phyloP scores from a whole-genome alignment of 2,113 vertebrate genomes.

The Verasper variegatus region DNA sequence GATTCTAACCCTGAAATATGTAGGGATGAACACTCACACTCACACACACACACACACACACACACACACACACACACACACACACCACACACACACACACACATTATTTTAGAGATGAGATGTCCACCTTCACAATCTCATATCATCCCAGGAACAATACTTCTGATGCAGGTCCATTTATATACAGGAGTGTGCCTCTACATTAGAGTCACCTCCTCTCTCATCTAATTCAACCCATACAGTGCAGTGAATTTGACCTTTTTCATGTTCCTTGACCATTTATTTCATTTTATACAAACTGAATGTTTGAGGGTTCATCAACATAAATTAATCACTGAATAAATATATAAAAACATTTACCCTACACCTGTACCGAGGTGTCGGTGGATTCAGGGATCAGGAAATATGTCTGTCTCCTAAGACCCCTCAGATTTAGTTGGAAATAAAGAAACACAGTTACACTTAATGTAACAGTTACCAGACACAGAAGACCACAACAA shows the following conservation, averaged over 20 bases:
- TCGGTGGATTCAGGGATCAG: background rate
- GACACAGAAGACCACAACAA: no score
- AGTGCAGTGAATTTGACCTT: background rate
- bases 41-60: background rate
- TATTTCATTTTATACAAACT: background rate
- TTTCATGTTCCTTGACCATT: background rate
- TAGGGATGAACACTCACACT: background rate
- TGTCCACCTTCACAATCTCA: slow-evolving; percentile 17
- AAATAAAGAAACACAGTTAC: no score
- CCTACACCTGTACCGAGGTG: background rate
- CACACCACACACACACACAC: background rate
- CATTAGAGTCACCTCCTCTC: background rate
- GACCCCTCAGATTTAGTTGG: no score
- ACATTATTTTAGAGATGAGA: background rate
- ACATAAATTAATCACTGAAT: no score
- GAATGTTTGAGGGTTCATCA: background rate
- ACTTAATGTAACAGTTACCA: no score
- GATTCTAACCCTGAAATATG: slow-evolving; percentile 36
- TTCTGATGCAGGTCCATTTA: background rate
- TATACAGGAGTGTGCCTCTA: background rate
- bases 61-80: background rate
- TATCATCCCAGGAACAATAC: background rate
- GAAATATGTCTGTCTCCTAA: no score
- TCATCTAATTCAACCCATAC: background rate
- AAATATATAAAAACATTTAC: background rate